Conservation (phyloP, 2,888 invertebrate species). For the Aphrophora alni region DNA sequence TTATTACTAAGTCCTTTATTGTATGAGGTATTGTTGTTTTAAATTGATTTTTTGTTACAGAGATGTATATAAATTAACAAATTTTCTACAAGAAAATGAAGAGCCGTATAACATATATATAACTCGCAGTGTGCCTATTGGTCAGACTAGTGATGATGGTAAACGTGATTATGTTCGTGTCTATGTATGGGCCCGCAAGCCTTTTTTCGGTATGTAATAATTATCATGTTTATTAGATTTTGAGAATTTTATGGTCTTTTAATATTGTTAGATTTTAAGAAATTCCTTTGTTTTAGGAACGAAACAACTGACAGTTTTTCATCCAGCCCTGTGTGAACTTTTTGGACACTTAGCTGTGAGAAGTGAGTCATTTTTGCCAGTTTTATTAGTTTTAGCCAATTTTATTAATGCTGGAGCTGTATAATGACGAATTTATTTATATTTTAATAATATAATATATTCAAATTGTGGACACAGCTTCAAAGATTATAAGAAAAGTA, state of each 20-base stretch:
- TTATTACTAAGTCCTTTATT: no score
- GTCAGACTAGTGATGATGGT: slow-evolving; percentile 37
- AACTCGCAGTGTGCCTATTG: slow-evolving; percentile 62
- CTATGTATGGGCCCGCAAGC: slow-evolving; percentile 71
- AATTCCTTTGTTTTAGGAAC: slow-evolving; percentile 55
- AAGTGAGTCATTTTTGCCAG: slow-evolving; percentile 61
- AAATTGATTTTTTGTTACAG: slow-evolving; percentile 53
- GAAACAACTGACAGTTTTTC: slow-evolving; percentile 66
- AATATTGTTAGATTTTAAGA: no score
- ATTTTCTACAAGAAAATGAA: slow-evolving; percentile 65
- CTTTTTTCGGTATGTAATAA: slow-evolving; percentile 56
- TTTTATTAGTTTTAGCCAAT: no score
- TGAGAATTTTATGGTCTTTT: no score
- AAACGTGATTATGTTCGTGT: slow-evolving; percentile 61
- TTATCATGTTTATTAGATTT: no score
- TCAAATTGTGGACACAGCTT: no score
- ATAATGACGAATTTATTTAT: no score
- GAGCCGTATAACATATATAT: slow-evolving; percentile 80
- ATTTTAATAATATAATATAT: no score
- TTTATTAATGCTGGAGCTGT: no score
- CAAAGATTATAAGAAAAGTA: no score
- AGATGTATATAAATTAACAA: slow-evolving; percentile 61
- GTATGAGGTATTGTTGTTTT: no score
- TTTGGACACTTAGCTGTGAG: slow-evolving; percentile 77
- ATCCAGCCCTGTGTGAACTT: slow-evolving; percentile 78